Percentiles rank a stretch among this genome's conserved stretches.
Evolutionary conservation across 1,140 invertebrate species (phyloP).

Genomic region (Lordiphosa collinella): DNA sequence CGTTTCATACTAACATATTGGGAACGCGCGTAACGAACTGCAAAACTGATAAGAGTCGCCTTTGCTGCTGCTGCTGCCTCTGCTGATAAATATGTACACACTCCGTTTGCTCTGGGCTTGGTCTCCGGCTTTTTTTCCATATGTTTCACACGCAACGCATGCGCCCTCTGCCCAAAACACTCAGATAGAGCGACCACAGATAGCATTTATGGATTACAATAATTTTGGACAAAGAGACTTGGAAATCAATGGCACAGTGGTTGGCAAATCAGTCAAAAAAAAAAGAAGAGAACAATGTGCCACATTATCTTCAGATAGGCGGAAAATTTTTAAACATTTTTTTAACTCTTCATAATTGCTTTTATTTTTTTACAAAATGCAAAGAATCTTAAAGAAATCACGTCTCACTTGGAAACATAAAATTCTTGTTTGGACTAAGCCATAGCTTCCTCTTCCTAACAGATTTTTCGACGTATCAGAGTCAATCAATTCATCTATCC

Average conservation of each 20-base stretch:
- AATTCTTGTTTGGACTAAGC: too few species aligned
- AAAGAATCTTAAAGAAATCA: too few species aligned
- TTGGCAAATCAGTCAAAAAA: background rate
- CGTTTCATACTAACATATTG: conserved; percentile 1
- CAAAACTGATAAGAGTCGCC: conserved; percentile 36
- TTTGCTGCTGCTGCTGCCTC: background rate
- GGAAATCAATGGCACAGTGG: conserved; percentile 48
- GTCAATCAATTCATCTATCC: too few species aligned
- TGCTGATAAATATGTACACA: conserved; percentile 30
- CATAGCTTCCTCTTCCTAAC: too few species aligned
- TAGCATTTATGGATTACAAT: conserved; percentile 60
- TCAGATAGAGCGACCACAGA: conserved; percentile 27
- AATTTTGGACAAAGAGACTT: conserved; percentile 43
- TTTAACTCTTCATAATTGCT: too few species aligned
- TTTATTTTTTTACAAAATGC: too few species aligned
- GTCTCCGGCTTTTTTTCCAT: background rate
- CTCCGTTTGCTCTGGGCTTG: conserved; percentile 17
- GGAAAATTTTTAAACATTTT: too few species aligned
- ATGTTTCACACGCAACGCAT: conserved; percentile 1
- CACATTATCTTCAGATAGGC: background rate
- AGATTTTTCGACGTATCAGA: too few species aligned
- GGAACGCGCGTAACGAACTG: conserved; percentile 5
- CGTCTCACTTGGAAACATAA: background rate
- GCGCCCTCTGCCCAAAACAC: conserved; percentile 1
- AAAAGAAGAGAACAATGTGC: background rate